Evolutionary conservation across 2,888 invertebrate genomes (phyloP).

Genomic region (Zygothrica quintamaculata): DNA sequence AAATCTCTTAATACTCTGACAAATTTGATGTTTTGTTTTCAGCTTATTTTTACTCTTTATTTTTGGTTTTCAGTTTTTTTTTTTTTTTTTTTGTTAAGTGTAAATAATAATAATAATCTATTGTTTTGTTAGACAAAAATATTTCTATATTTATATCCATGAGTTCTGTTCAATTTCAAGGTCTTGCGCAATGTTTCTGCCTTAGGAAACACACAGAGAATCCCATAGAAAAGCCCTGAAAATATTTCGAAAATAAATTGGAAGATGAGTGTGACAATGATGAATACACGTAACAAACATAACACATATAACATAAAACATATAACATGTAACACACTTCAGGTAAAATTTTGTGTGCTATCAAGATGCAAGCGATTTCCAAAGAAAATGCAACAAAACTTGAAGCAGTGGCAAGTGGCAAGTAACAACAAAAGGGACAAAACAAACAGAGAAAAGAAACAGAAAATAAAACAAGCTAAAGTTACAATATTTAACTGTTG

Average conservation of each 20-base stretch:
- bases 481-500: slow-evolving; percentile 32
- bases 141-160: slow-evolving; percentile 17
- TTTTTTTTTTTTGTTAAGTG: background rate
- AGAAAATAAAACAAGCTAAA: slow-evolving; percentile 22
- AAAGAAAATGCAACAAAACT: slow-evolving; percentile 46
- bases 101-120: slow-evolving; percentile 5
- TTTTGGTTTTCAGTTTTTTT: too few relatives aligned
- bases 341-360: too few relatives aligned
- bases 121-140: slow-evolving; percentile 4
- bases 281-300: slow-evolving; percentile 13
- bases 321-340: slow-evolving; percentile 35
- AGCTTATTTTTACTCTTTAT: too few relatives aligned
- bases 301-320: slow-evolving; percentile 6
- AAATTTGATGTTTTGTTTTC: background rate
- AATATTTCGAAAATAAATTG: too few relatives aligned
- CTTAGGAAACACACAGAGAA: too few relatives aligned
- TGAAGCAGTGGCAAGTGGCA: slow-evolving; percentile 50
- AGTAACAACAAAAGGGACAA: slow-evolving; percentile 20
- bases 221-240: too few relatives aligned
- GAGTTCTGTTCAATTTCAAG: slow-evolving; percentile 29
- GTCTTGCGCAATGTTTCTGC: slow-evolving; percentile 39
- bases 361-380: slow-evolving; percentile 75
- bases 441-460: slow-evolving; percentile 37
- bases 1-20: background rate
- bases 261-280: slow-evolving; percentile 19